Evolutionary conservation across 2,113 vertebrate species (phyloP).

Genomic region (Nibea coibor): DNA sequence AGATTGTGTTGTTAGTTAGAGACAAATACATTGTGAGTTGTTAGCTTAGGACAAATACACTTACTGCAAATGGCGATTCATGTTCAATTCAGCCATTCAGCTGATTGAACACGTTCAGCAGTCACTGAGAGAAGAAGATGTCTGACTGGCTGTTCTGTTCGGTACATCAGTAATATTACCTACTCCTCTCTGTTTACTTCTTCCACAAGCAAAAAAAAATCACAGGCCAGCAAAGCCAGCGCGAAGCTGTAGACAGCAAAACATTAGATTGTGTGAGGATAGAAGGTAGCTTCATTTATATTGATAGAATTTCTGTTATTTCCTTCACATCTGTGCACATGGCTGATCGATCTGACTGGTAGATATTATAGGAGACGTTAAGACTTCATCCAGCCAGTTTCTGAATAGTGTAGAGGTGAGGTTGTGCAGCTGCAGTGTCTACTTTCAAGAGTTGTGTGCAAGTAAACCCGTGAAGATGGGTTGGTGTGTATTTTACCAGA

Average conservation of each 20-base stretch:
- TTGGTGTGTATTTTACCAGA: not conserved
- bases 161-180: not conserved
- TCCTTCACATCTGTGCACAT: not conserved
- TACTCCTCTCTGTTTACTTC: not conserved
- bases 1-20: too few relatives aligned
- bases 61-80: not conserved
- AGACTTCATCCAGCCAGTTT: not conserved
- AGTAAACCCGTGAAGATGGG: not conserved
- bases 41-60: not conserved
- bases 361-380: too few relatives aligned
- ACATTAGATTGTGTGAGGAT: too few relatives aligned
- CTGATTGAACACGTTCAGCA: not conserved
- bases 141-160: not conserved
- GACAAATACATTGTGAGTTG: too few relatives aligned
- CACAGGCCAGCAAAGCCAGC: not conserved
- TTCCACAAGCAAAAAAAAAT: not conserved
- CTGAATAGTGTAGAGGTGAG: not conserved
- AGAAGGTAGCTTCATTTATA: not conserved
- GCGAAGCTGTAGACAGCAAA: not conserved
- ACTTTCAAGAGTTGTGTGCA: not conserved
- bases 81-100: not conserved
- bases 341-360: not conserved
- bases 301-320: not conserved
- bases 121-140: not conserved
- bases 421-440: not conserved